Conservation (phyloP, 1,140 invertebrate genomes). For the Plutomurus gul region DNA sequence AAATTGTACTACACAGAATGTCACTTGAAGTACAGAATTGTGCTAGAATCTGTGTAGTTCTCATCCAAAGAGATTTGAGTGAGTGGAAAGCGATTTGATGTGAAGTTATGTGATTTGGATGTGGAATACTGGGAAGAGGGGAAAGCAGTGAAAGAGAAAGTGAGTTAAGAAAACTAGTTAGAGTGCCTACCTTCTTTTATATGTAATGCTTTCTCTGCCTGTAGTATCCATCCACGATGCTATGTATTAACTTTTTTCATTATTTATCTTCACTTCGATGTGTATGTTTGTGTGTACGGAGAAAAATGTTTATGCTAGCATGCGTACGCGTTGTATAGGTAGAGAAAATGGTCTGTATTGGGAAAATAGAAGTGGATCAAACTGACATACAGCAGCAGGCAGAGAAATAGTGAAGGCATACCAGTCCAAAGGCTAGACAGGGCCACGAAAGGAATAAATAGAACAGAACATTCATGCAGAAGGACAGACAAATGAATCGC, state of each 20-base stretch:
- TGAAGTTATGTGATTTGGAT: background rate
- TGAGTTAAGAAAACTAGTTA: background rate
- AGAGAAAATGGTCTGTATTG: background rate
- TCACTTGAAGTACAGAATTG: too few species aligned
- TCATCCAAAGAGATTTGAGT: background rate
- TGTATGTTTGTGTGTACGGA: too few species aligned
- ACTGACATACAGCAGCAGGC: background rate
- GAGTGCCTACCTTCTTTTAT: background rate
- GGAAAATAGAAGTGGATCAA: background rate
- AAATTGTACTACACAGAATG: background rate
- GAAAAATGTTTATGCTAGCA: too few species aligned
- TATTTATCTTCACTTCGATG: too few species aligned
- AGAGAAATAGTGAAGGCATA: background rate
- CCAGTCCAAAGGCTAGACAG: background rate
- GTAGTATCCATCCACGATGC: too few species aligned
- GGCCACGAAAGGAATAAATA: background rate
- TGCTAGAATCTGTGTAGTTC: background rate
- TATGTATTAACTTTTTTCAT: too few species aligned
- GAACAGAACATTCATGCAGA: constrained; percentile 19
- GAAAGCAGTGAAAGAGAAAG: background rate
- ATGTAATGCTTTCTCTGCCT: background rate
- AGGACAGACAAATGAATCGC: constrained; percentile 3
- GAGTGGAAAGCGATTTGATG: background rate
- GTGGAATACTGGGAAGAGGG: background rate
- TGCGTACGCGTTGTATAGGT: background rate